Evolutionary conservation across 2,888 invertebrate species (phyloP).

Genomic region (Drosophila antonietae): DNA sequence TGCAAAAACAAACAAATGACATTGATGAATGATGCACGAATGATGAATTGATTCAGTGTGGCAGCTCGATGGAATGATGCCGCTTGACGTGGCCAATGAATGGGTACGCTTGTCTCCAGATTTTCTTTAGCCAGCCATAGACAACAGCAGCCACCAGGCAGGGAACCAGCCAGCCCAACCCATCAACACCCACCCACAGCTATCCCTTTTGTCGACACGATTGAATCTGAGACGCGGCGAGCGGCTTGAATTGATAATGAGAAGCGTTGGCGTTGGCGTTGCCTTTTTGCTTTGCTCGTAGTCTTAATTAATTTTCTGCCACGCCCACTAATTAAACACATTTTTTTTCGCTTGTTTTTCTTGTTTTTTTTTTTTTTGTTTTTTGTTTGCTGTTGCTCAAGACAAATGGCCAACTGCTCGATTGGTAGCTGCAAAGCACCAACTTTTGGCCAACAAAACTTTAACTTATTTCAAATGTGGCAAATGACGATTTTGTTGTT

Average conservation of each 20-base stretch:
- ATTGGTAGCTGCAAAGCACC: constrained; percentile 35
- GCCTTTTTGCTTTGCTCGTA: constrained; percentile 40
- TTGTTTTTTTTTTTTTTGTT: no score
- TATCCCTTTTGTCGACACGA: not conserved
- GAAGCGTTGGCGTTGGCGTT: constrained; percentile 26
- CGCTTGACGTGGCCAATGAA: constrained; percentile 57
- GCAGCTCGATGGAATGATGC: constrained; percentile 38
- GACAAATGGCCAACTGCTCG: constrained; percentile 48
- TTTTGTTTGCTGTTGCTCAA: not conserved
- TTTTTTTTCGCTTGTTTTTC: constrained; percentile 23
- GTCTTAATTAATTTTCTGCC: constrained; percentile 72
- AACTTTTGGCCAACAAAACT: constrained; percentile 58
- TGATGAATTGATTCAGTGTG: constrained; percentile 66
- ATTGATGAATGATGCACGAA: constrained; percentile 76
- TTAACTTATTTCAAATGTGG: constrained; percentile 78
- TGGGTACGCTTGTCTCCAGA: constrained; percentile 59
- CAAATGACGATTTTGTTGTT: constrained; percentile 54
- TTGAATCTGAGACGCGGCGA: constrained; percentile 25
- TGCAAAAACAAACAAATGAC: constrained; percentile 67
- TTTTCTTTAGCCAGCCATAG: not conserved
- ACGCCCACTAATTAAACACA: constrained; percentile 77
- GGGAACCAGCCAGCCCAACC: not conserved
- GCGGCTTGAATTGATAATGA: constrained; percentile 77
- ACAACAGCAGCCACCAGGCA: not conserved
- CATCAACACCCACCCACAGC: not conserved